Base-by-base conservation (phyloP, 2,113 vertebrate genomes). In the Gopherus flavomarginatus region DNA sequence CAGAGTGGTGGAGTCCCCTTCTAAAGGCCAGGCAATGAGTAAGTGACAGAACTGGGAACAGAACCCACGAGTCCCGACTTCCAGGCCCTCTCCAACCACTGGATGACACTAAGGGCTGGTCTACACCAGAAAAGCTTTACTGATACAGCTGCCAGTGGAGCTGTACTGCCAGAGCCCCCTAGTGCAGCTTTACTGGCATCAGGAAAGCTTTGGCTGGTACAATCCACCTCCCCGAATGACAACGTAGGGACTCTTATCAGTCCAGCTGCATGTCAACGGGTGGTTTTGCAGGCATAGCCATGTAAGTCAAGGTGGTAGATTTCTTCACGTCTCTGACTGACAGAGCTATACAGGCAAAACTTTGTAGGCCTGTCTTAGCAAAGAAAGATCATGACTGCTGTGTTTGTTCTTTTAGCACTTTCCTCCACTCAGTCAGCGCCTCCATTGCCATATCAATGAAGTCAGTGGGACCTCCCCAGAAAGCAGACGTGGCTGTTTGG, bases 401-500 rank as follows among this genome's bases (percentile, higher is more conserved):
- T 5, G 35, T n/a, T 19, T 5, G 17, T 35, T 11, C n/a, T 72
- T 72, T 38, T 22, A 38, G 65, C 65, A 38, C 65, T 38, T 72
- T 72, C n/a, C 65, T 72, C 65, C 65, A n/a, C 8, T 22, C 65
- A 9, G 35, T 31, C 35, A n/a, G 16, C 1, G 35, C 8, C 62
- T 69, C 62, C 35, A 69, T n/a, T 69, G 14, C 62, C 17, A 19
- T 8, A 19, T 17, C 65, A 69, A 10, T 17, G 65, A 21, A 21
- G 8, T 11, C 65, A 22, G 65, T 3, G 35, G 65, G 35, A 17
- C 5, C 42, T 24, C 44, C 27, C 29, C 83, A 35, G 27, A 47
- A n/a, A 80, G 29, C n/a, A 17, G 2, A n/a, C 1, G 11, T n/a
- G 3, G 27, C 29, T 19, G 3, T 10, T 13, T 22, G 62, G 65